phyloP scores from a whole-genome alignment of 2,888 invertebrate species.

The Heterodera filipjevi region DNA sequence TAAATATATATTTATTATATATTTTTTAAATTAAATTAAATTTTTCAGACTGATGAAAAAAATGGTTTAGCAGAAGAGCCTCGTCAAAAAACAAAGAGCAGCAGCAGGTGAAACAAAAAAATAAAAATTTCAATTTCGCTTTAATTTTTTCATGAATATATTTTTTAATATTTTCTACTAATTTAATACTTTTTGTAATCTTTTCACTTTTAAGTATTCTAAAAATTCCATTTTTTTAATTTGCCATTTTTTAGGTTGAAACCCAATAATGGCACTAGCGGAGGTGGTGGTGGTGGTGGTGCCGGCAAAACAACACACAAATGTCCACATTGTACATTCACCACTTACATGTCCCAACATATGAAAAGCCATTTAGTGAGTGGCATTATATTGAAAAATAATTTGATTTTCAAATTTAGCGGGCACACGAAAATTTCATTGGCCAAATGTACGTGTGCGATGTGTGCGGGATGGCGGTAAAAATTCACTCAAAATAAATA shows the following conservation, averaged over 20 bases:
- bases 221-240: background rate
- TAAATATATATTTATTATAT: background rate
- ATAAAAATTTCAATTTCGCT: no score
- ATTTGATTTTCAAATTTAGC: constrained; percentile 48
- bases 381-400: constrained; percentile 6
- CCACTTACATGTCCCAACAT: constrained; percentile 64
- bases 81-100: constrained; percentile 7
- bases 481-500: background rate
- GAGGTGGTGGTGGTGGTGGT: constrained; percentile 21
- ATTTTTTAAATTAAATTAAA: background rate
- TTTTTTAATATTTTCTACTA: no score
- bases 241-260: background rate
- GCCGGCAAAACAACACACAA: constrained; percentile 52
- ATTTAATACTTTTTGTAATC: no score
- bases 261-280: background rate
- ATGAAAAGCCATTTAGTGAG: constrained; percentile 64
- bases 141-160: no score
- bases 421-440: constrained; percentile 64
- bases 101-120: background rate
- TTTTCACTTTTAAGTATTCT: no score
- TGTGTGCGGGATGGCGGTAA: constrained; percentile 81
- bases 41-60: background rate
- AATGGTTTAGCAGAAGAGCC: background rate
- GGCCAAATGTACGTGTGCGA: constrained; percentile 91
- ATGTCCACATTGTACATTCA: constrained; percentile 65